Base-by-base conservation (phyloP, 2,113 vertebrate genomes). In the Empidonax alnorum region DNA sequence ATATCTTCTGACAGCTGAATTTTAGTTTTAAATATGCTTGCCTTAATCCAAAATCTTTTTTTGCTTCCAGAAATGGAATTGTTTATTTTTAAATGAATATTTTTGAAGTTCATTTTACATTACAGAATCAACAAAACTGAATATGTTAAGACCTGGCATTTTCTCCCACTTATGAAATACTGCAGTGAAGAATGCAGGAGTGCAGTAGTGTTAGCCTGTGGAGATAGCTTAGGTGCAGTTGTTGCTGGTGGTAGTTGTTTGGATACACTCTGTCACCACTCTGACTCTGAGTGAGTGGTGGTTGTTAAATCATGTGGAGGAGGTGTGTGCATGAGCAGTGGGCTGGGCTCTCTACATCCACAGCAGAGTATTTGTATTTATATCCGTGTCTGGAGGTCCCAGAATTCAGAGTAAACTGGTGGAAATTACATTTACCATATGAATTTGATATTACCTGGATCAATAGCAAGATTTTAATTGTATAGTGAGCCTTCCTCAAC, bases 71-170 rank as follows among this genome's bases (percentile, higher is more conserved):
- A 63, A 59, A 21, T 28, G 37, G 22, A 3, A 7, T 67, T 53
- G 16, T 5, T 4, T 58, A n/a, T 72, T 83, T 58, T 63, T n/a
- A 59, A n/a, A 27, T 65, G 50, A 4, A n/a, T 72, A 13, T 12
- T 75, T 83, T 65, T 80, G 27, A 80, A 79, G 14, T 44, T 37
- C 7, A 8, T 0, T 37, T 63, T 67, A 2, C 37, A 4, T 23
- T 59, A 20, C 1, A 10, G 10, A 12, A 49, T 52, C 53, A 61
- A 47, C 10, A 68, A 30, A 73, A 79, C 12, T 11, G 46, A 14
- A 12, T 10, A 14, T 0, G 2, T 50, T 59, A 35, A 88, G 67
- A 1, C 3, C 4, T 0, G 0, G 9, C 9, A 22, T 66, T 84
- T 93, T 74, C 44, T 87, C n/a, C 23, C 13, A 14, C 1, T 49